Evolutionary conservation across 2,113 vertebrate genomes (phyloP).

Genomic region (Cyanoderma ruficeps): DNA sequence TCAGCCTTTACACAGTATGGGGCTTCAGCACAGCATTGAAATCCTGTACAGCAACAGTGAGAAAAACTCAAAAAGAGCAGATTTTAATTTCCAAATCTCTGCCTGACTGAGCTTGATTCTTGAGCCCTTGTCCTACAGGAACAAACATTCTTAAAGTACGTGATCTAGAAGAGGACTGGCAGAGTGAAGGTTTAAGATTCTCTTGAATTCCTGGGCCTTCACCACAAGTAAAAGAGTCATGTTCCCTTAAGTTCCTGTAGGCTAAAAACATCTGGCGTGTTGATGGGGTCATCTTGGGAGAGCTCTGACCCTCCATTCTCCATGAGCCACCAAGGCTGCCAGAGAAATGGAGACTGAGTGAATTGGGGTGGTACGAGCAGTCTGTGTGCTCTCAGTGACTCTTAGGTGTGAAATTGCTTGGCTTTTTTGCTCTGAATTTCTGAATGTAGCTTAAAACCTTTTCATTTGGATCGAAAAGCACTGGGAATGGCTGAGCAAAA

Average conservation of each 20-base stretch:
- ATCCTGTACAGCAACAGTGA: background rate
- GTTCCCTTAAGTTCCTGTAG: background rate
- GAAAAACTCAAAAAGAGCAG: background rate
- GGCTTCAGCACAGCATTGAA: background rate
- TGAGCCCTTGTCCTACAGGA: background rate
- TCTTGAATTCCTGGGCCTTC: background rate
- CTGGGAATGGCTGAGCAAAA: background rate
- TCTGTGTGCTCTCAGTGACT: background rate
- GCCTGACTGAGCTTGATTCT: background rate
- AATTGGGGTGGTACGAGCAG: background rate
- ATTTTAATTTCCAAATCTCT: background rate
- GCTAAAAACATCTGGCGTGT: background rate
- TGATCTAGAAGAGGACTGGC: background rate
- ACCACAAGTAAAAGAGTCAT: background rate
- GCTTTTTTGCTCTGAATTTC: slow-evolving; percentile 9
- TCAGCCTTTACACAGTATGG: background rate
- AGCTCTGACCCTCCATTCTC: background rate
- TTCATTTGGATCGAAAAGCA: background rate
- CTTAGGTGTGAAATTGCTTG: background rate
- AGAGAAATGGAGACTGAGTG: background rate
- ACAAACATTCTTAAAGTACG: background rate
- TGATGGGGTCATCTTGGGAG: background rate
- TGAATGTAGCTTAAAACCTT: slow-evolving; percentile 7
- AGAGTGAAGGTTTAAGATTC: background rate
- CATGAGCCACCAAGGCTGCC: background rate